Base-by-base conservation (phyloP, 2,113 vertebrate species). In the Anseranas semipalmata region DNA sequence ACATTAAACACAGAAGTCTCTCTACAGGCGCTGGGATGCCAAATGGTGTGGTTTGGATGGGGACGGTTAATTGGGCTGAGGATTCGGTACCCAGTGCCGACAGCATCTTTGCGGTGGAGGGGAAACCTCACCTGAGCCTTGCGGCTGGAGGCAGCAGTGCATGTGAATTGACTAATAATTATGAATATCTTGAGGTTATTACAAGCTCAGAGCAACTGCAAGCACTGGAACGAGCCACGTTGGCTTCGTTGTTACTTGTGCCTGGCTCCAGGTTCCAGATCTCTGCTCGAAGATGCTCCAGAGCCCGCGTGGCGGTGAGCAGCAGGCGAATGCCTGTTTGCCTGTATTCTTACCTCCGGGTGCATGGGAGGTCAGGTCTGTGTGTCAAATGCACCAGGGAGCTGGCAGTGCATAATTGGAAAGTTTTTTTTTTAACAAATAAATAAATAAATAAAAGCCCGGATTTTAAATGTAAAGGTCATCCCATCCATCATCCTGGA, bases 1-100 rank as follows among this genome's bases (percentile, higher is more conserved):
- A 1, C 0, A 6, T 28, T 55, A 4, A 21, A 28, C 28, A 48
- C 15, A 33, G n/a, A 20, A 27, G 7, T 20, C 2, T 60, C 27
- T 45, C n/a, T n/a, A 0, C 7, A 30, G 70, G 63, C 24, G 35
- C 28, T 50, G 43, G 58, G 52, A 0, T 63, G 22, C 46, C 32
- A 33, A 28, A n/a, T 27, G 0, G 0, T 10, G 62, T 17, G 2
- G 24, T 48, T 75, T 48, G 45, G n/a, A 15, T 1, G 2, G 21
- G 14, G 6, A 9, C 0, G 0, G 24, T 14, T 27, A 9, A 18
- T 18, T 59, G 50, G 48, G 19, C 39, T 1, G 2, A 50, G 59
- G 58, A n/a, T 81, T 55, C 65, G 39, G 55, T 10, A 15, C 17
- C 32, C 12, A 21, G 19, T 32, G n/a, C 41, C 2, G 41, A 41